Evolutionary conservation across 2,888 invertebrate genomes (phyloP).

Genomic region (Ditula angustiorana): DNA sequence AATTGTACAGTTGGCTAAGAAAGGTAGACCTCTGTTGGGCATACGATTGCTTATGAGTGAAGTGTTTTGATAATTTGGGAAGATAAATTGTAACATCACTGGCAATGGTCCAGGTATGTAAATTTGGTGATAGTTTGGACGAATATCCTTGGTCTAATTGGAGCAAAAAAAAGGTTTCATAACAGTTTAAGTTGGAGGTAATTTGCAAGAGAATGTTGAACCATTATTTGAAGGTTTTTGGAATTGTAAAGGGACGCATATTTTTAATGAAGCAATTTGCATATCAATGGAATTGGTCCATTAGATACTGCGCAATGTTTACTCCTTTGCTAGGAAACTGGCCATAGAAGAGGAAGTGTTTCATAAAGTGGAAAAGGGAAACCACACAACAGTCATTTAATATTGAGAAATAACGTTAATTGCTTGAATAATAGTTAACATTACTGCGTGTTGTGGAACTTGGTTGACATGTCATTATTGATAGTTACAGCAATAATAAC

Average conservation of each 20-base stretch:
- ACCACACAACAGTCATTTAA: not conserved
- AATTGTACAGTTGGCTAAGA: conserved; percentile 10
- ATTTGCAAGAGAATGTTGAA: conserved; percentile 20
- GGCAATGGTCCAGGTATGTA: conserved; percentile 27
- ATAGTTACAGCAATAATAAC: not conserved
- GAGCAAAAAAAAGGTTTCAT: conserved; percentile 17
- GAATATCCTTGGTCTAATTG: conserved; percentile 35
- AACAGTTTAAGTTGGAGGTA: conserved; percentile 1
- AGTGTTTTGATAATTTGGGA: conserved; percentile 7
- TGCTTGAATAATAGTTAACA: not conserved
- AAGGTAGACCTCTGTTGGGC: not conserved
- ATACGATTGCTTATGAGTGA: not conserved
- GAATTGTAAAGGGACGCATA: conserved; percentile 8
- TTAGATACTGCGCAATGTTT: not conserved
- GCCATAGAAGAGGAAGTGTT: not conserved
- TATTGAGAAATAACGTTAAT: not conserved
- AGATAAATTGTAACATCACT: conserved; percentile 14
- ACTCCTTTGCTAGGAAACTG: not conserved
- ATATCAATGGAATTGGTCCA: not conserved
- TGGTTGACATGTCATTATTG: not conserved
- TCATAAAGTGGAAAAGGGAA: not conserved
- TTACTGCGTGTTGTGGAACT: not conserved
- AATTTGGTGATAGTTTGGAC: conserved; percentile 26
- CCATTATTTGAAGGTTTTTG: conserved; percentile 21
- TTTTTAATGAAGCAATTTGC: not conserved